Conservation (phyloP, 2,113 vertebrate genomes). For the Eidolon helvum region DNA sequence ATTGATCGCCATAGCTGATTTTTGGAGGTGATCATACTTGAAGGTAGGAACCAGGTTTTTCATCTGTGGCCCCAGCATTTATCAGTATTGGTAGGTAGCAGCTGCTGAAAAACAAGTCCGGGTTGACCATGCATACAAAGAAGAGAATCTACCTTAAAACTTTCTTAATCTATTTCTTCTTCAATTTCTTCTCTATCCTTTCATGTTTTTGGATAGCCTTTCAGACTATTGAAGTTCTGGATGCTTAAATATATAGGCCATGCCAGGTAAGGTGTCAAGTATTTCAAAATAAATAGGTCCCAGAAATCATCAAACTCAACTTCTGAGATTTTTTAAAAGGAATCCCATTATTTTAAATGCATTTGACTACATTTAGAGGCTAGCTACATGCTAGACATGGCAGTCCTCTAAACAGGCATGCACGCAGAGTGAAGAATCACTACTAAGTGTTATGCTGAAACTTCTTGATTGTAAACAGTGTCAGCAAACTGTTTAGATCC, state of each 20-base stretch:
- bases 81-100: background rate
- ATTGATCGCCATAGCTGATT: background rate
- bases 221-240: background rate
- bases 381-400: background rate
- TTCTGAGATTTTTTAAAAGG: background rate
- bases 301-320: conserved; percentile 11
- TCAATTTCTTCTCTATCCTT: background rate
- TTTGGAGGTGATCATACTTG: background rate
- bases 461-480: background rate
- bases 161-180: background rate
- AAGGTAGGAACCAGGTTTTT: background rate
- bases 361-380: background rate
- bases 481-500: background rate
- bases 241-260: background rate
- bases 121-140: background rate
- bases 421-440: background rate
- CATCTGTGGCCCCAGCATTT: background rate
- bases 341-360: conserved; percentile 24
- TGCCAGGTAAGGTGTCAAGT: background rate
- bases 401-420: background rate
- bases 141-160: background rate
- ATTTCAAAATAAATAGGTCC: conserved; percentile 7
- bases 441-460: background rate
- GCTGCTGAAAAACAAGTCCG: background rate
- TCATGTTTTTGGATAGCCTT: background rate